A percentile compares a stretch with the other conserved stretches of the same genome.
phyloP scores from a whole-genome alignment of 2,888 invertebrate species.

The Nemotelus pantherinus region DNA sequence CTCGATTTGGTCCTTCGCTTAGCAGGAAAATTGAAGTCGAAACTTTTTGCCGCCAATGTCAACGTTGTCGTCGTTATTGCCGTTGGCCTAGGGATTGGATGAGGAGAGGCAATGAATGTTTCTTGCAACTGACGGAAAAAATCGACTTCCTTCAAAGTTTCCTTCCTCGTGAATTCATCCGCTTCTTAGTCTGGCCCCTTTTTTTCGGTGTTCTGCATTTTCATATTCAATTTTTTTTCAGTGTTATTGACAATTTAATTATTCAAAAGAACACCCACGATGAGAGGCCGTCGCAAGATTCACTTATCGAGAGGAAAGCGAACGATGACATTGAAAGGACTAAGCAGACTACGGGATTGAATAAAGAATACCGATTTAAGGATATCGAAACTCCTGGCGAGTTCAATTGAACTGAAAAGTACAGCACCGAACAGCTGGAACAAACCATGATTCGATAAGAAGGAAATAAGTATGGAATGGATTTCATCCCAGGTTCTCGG shows the following conservation, averaged over 20 bases:
- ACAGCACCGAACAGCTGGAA: conserved; percentile 1
- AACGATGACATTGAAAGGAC: too few relatives aligned
- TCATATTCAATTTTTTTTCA: conserved; percentile 7
- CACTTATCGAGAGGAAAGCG: too few relatives aligned
- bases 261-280: conserved; percentile 32
- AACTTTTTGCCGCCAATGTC: not conserved
- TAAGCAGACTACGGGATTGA: too few relatives aligned
- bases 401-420: not conserved
- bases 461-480: conserved; percentile 23
- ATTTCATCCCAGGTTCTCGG: not conserved
- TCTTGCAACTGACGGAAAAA: not conserved
- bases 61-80: not conserved
- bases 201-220: not conserved
- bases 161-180: not conserved
- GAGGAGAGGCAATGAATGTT: too few relatives aligned
- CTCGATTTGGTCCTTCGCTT: not conserved
- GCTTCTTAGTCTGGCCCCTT: not conserved
- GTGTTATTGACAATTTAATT: conserved; percentile 43
- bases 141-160: not conserved
- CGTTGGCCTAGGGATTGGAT: too few relatives aligned
- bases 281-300: too few relatives aligned
- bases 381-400: too few relatives aligned
- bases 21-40: conserved; percentile 19
- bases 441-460: not conserved
- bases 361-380: too few relatives aligned